Evolutionary conservation across 2,797 vertebrate species (phyloP), one percentile per base, ranked within the genome.

Genomic region (Acanthurus leucopareius): DNA sequence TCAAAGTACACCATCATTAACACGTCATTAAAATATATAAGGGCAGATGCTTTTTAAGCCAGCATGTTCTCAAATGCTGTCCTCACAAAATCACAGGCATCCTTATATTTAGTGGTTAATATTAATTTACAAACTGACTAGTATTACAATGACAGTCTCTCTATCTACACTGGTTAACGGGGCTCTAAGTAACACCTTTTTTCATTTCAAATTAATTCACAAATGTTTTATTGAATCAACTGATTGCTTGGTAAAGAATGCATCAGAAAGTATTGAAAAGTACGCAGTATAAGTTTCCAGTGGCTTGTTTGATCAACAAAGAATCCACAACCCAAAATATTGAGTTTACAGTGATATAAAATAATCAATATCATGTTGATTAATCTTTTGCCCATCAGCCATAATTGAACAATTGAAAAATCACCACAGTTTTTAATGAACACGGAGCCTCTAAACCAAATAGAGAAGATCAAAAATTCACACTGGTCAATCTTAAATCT

Each of bases 1-100:
- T 35, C 51, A 15, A 72, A 64, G 72, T 48, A 67, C 45, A 78
- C 69, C 72, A 62, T 62, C 49, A 73, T 35, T 71, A 66, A 59
- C 67, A 70, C 1, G 7, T n/a, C 32, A 83, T 68, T 56, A 65
- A 16, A 60, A 58, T 40, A 49, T 82, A 38, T 15, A 63, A 35
- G 20, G 61, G 52, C 62, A 47, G 10, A 66, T 63, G 35, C 3
- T 66, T 69, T 73, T 51, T 77, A 40, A 68, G 40, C 45, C 15
- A 69, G 58, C 49, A 60, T 64, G 65, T 38, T 59, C 11, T 51
- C n/a, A 68, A 35, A 19, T 45, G n/a, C 14, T 44, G 51, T 48
- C n/a, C 35, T 63, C 28, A 65, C 40, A 4, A 8, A 78, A 32
- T 9, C 19, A 48, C 1, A n/a, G 17, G 14, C 32, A 25, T 53